Conservation (phyloP, 2,888 invertebrate genomes). For the Nudaria mundana region DNA sequence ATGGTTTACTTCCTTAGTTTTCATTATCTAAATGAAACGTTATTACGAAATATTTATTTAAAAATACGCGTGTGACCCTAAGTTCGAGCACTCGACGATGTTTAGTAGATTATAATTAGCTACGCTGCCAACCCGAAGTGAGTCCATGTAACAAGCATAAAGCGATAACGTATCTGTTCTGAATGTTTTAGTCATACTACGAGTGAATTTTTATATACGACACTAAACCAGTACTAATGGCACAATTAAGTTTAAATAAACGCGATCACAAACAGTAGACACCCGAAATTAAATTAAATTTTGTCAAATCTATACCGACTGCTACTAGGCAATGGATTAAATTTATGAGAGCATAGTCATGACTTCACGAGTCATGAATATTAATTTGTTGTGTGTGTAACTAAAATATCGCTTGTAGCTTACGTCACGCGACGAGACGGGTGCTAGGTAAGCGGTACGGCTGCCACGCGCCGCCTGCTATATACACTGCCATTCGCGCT, state of each 20-base stretch:
- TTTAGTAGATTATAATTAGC: slow-evolving; percentile 81
- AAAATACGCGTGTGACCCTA: slow-evolving; percentile 69
- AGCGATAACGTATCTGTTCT: slow-evolving; percentile 16
- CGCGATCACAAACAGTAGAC: too few relatives aligned
- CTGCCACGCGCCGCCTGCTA: slow-evolving; percentile 26
- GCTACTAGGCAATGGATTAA: not conserved
- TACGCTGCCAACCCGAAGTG: slow-evolving; percentile 55
- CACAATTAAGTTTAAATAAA: not conserved
- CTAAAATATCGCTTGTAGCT: slow-evolving; percentile 35
- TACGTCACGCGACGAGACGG: slow-evolving; percentile 34
- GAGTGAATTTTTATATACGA: not conserved
- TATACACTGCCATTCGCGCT: slow-evolving; percentile 34
- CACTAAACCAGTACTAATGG: not conserved
- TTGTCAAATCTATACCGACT: too few relatives aligned
- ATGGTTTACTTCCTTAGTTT: not conserved
- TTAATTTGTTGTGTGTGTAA: not conserved
- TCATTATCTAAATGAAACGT: slow-evolving; percentile 40
- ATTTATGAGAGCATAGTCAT: not conserved
- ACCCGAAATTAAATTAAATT: too few relatives aligned
- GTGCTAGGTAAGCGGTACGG: slow-evolving; percentile 27
- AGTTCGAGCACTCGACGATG: slow-evolving; percentile 73
- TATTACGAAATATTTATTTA: slow-evolving; percentile 54
- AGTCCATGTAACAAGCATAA: slow-evolving; percentile 37
- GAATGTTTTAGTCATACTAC: too few relatives aligned
- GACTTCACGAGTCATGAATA: not conserved